Evolutionary conservation across 2,797 vertebrate species (phyloP), one percentile per base, ranked within the genome.

Genomic region (Etheostoma nigrum): DNA sequence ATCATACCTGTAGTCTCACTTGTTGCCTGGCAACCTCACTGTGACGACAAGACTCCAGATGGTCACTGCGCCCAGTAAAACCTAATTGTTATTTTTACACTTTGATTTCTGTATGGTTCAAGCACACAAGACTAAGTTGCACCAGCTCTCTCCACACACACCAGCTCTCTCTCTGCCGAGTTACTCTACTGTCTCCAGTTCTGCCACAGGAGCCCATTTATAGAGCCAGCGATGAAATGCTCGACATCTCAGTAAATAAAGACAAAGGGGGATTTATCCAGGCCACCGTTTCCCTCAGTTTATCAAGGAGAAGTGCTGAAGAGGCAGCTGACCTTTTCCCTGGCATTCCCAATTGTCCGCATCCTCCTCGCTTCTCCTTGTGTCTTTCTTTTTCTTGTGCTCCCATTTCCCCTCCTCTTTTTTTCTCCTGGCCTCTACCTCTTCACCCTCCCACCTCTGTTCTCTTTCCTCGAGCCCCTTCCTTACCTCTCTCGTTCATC

Each of bases 321-420:
- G 71, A 85, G 75, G 87, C 87, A 85, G 74, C 79, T 88, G 89
- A 93, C 91, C 91, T 93, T 94, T 92, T 87, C 85, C 45, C 23
- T 55, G 66, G 51, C 68, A 62, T 78, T 76, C 74, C 70, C 73
- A 61, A 62, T 75, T 71, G 74, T 48, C 72, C 68, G 51, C 72
- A 49, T 78, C 69, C 30, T 40, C 45, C 33, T 55, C 16, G 21
- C 65, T 70, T 48, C 30, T 19, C 59, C 65, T 15, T 4, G 11
- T 71, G 14, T 40, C 30, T 49, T 54, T 55, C 59, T 71, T 42
- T 74, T 16, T 69, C 62, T 49, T 62, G n/a, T 76, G 60, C 48
- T 70, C 75, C 57, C 51, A 10, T 67, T 79, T 15, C 27, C 21
- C 45, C 23, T 47, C 30, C 7, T 30, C n/a, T 40, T 48, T 52